Evolutionary conservation across 2,888 invertebrate species (phyloP).

Genomic region (Mechanitis messenoides): DNA sequence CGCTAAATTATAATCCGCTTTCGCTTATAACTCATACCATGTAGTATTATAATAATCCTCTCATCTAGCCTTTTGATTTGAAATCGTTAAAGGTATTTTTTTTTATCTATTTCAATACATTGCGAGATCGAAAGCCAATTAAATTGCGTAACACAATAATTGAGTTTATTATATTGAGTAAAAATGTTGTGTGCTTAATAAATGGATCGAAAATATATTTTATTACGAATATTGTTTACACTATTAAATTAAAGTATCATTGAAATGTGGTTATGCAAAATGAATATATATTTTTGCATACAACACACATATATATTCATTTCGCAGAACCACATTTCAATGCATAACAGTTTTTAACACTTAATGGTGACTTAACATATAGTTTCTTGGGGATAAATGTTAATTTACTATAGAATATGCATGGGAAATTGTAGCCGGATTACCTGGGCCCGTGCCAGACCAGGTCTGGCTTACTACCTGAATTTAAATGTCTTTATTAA

Average conservation of each 20-base stretch:
- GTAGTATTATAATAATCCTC: conserved; percentile 26
- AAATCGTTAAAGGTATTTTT: conserved; percentile 13
- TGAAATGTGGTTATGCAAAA: too few species aligned
- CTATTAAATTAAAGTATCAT: too few species aligned
- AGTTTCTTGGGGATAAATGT: conserved; percentile 2
- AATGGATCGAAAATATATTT: neutral
- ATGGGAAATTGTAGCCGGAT: conserved; percentile 5
- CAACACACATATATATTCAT: too few species aligned
- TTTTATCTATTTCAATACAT: conserved; percentile 18
- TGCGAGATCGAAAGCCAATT: conserved; percentile 18
- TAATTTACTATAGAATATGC: conserved; percentile 10
- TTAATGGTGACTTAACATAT: neutral
- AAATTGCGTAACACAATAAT: conserved; percentile 12
- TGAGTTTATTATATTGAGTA: too few species aligned
- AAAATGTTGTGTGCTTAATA: neutral
- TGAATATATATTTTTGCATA: too few species aligned
- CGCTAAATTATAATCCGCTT: neutral
- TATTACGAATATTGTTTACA: too few species aligned
- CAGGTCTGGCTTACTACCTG: conserved; percentile 2
- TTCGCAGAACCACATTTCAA: too few species aligned
- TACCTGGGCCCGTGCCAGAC: conserved; percentile 8
- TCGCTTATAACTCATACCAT: conserved; percentile 15
- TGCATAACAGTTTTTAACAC: neutral
- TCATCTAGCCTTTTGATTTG: conserved; percentile 20
- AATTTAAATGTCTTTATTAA: conserved; percentile 5